A percentile compares a stretch with the other conserved stretches of the same genome.
phyloP scores from a whole-genome alignment of 2,797 vertebrate genomes.

The Silurus aristotelis region DNA sequence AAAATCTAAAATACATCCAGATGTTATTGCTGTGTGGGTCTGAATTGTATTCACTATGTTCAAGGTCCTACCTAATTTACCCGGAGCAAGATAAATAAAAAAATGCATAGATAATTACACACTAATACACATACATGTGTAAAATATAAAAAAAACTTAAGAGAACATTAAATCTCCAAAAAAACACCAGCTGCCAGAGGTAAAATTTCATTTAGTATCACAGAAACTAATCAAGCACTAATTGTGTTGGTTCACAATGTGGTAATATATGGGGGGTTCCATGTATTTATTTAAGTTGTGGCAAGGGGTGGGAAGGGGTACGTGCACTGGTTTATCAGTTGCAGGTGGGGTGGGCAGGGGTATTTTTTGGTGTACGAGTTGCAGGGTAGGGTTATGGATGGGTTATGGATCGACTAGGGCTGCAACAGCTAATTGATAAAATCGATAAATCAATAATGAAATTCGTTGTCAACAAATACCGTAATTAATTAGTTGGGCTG shows the following conservation, averaged over 20 bases:
- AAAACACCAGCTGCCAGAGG: neutral
- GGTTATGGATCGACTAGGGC: no score
- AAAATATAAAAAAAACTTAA: neutral
- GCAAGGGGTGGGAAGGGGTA: no score
- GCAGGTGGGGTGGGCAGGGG: no score
- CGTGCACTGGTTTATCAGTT: neutral
- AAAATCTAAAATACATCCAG: neutral
- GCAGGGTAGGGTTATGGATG: neutral
- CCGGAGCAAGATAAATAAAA: neutral
- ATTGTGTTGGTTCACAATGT: neutral
- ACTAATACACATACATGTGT: neutral
- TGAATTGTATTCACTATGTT: neutral
- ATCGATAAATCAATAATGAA: no score
- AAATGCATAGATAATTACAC: neutral
- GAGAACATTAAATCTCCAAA: neutral
- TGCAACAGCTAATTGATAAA: no score
- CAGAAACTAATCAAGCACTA: neutral
- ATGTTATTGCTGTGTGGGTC: neutral
- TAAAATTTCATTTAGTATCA: neutral
- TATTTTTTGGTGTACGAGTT: neutral
- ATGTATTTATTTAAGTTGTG: neutral
- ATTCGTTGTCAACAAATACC: no score
- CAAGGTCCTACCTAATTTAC: neutral
- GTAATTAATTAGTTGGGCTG: no score
- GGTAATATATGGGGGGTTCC: neutral